These are phyloP conservation scores for Sarcophaga carnaria DNA, from an alignment of 2,888 invertebrate species.

Conservation along the genomic window DNA sequence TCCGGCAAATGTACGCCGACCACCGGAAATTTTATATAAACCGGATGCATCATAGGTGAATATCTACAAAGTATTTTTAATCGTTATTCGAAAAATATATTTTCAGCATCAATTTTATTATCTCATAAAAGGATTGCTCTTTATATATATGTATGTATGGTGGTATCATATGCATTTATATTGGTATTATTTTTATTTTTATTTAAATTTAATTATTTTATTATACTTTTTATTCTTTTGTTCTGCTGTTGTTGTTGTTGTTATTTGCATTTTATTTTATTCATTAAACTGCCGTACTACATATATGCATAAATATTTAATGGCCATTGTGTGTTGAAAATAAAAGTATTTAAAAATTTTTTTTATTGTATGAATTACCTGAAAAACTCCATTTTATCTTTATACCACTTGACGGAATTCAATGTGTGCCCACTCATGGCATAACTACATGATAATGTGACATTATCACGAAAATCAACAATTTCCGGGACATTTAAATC, in stretches of 20 bases:
- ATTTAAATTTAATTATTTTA: too few relatives aligned
- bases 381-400: constrained; percentile 83
- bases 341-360: neutral
- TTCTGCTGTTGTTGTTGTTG: too few relatives aligned
- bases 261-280: too few relatives aligned
- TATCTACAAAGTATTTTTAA: constrained; percentile 74
- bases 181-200: too few relatives aligned
- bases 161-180: too few relatives aligned
- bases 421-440: constrained; percentile 82
- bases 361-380: constrained; percentile 76
- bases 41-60: constrained; percentile 80
- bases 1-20: constrained; percentile 72
- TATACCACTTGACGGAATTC: constrained; percentile 84
- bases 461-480: constrained; percentile 82
- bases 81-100: neutral
- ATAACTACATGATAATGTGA: constrained; percentile 82
- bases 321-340: neutral
- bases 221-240: too few relatives aligned
- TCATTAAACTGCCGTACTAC: neutral
- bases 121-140: neutral
- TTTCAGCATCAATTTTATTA: neutral
- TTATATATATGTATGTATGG: too few relatives aligned
- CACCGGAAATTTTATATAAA: constrained; percentile 80
- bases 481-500: constrained; percentile 82
- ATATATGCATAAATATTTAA: neutral